These are phyloP conservation scores for Anthopleura sola DNA, from an alignment of 64 coral and sea anemone species.

Conservation along the genomic window DNA sequence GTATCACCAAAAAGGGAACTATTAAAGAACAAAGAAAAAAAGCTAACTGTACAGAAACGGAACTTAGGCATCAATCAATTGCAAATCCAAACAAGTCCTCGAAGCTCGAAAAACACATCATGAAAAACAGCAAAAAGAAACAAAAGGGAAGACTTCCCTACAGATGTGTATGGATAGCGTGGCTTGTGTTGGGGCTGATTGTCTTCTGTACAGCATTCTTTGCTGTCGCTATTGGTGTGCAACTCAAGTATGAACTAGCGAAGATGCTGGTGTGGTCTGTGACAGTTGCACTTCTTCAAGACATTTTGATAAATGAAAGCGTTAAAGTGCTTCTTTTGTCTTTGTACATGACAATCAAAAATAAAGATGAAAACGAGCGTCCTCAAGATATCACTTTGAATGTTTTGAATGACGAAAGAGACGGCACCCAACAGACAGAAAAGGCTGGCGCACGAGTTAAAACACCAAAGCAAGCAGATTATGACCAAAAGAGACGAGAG, in stretches of 20 bases:
- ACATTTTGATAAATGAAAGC: conserved; percentile 52
- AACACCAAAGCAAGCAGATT: too few relatives aligned
- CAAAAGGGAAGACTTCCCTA: conserved; percentile 31
- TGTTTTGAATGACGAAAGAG: neutral
- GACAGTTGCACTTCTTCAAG: conserved; percentile 36
- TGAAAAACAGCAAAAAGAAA: neutral
- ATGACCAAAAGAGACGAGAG: neutral
- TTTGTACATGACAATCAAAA: conserved; percentile 23
- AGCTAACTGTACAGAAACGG: neutral
- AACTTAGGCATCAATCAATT: neutral
- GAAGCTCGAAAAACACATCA: neutral
- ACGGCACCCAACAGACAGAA: neutral
- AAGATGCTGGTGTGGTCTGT: conserved; percentile 45
- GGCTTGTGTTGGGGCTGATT: conserved; percentile 27
- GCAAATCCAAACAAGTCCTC: neutral
- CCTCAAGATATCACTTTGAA: neutral
- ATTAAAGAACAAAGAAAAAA: neutral
- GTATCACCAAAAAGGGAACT: neutral
- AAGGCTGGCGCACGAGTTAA: neutral
- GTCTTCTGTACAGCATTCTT: conserved; percentile 35
- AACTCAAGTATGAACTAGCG: conserved; percentile 23
- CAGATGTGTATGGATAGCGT: conserved; percentile 45
- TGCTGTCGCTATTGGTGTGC: conserved; percentile 44
- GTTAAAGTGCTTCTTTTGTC: conserved; percentile 44
- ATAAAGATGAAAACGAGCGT: neutral